Evolutionary conservation across 2,113 vertebrate species (phyloP), one percentile per base, ranked within the genome.

Genomic region (Parotia lawesii): DNA sequence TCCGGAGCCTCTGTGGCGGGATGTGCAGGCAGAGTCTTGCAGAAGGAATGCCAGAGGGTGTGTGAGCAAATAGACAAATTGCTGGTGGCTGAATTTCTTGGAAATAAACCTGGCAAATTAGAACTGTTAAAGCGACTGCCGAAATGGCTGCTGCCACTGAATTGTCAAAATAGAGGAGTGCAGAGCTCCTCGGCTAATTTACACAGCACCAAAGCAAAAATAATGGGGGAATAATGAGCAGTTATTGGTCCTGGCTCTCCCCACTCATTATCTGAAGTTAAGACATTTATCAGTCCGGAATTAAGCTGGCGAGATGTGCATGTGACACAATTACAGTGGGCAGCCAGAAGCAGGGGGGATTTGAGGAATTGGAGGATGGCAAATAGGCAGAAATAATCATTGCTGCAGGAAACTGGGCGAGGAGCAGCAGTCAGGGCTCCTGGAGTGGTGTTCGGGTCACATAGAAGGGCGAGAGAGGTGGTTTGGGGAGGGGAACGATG

Each of bases 221-320:
- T 95, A 97, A 97, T 96, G 91, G 92, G 76, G 87, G 94, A 94
- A 96, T 97, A 96, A 97, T 5, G 57, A 97, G 96, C 93, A 96
- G 50, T 96, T 97, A 94, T 85, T 96, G 89, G 87, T 84, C 29
- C 54, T 73, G 81, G 74, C 67, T 87, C 78, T 93, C 91, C 81
- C 71, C 78, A 70, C 65, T 91, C 91, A 88, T 96, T 96, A 91
- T 93, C 40, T 93, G 82, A 85, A 96, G 96, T 89, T 87, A 81
- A 89, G 94, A 89, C 78, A 82, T 94, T 97, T 91, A 80, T 95
- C 94, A 94, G 66, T 77, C 51, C 24, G 53, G 85, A 94, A 87
- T 95, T 86, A 91, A 86, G 84, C 80, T 70, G 87, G 84, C 3
- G 37, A 83, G 80, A 85, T 75, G 57, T 62, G 60, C 20, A 2